Evolutionary conservation across 2,888 invertebrate species (phyloP), one percentile per base, ranked within the genome.

Genomic region (Byasa hedistus): DNA sequence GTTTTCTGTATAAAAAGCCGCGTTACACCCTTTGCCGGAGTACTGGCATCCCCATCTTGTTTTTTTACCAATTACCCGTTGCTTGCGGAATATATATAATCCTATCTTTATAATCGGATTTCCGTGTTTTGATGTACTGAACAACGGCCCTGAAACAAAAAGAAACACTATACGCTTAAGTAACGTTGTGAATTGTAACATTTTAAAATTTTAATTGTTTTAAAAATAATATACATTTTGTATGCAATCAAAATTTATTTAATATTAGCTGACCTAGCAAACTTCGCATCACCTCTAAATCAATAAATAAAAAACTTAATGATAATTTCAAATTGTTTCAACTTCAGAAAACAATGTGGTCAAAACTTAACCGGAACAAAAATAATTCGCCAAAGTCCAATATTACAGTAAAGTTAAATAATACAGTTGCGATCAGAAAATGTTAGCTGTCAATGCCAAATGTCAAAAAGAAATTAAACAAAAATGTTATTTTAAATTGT

Each of bases 31-130:
- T 0, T 19, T 27, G 8, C 32, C 12, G 10, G 22, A n/a, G n/a
- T 36, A 48, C 27, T 61, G 48, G 61, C 65, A 65, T 0, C 1
- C 56, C 65, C 65, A 65, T 61, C 65, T 65, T 15, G 27, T 55
- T 56, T 61, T 65, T 10, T 36, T n/a, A 3, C 56, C 56, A 0
- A 5, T 0, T 7, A 19, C 22, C 19, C 32, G 32, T 8, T 65
- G 55, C 48, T 48, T 60, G 10, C 3, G 17, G 23, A 65, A 65
- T 17, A 44, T 44, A 39, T 65, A 57, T n/a, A 52, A 23, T 3
- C 65, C 65, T 0, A 65, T 48, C 21, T 27, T 51, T 48, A 65
- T 65, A 27, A 61, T 22, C 56, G 65, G 65, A 12, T 60, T 56
- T 51, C 65, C 61, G 22, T 24, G 24, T 57, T 61, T 55, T 24